phyloP scores from a whole-genome alignment of 2,888 invertebrate genomes.

The Tortrix viridana region DNA sequence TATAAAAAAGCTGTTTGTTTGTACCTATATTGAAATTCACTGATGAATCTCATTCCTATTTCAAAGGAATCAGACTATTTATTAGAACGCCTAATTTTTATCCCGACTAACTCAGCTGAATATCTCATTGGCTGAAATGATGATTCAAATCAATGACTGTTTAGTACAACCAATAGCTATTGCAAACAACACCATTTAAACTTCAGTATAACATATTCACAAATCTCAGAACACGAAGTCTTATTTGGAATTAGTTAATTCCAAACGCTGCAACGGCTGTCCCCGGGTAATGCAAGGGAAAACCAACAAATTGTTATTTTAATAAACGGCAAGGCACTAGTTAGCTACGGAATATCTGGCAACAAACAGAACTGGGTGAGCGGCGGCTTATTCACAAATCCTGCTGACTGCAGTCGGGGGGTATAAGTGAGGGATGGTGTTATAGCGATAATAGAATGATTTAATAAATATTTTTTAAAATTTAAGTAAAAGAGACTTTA shows the following conservation, averaged over 20 bases:
- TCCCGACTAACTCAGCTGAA: too few species aligned
- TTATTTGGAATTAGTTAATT: conserved; percentile 20
- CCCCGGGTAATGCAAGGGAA: conserved; percentile 26
- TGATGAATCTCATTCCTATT: too few species aligned
- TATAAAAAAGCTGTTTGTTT: too few species aligned
- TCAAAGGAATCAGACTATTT: too few species aligned
- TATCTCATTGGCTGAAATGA: too few species aligned
- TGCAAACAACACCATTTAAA: too few species aligned
- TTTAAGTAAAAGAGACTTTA: too few species aligned
- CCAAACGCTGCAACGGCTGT: conserved; percentile 4
- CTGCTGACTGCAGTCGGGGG: conserved; percentile 64
- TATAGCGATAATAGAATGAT: conserved; percentile 46
- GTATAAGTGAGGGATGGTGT: conserved; percentile 39
- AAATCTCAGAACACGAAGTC: not conserved
- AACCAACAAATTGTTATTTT: conserved; percentile 48
- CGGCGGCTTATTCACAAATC: conserved; percentile 75
- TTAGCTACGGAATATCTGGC: conserved; percentile 62
- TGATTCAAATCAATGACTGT: too few species aligned
- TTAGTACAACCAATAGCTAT: too few species aligned
- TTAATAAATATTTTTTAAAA: not conserved
- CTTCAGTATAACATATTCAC: too few species aligned
- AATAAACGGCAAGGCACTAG: conserved; percentile 57
- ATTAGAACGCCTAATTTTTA: too few species aligned
- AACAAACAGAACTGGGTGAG: conserved; percentile 70
- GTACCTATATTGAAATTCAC: too few species aligned